Evolutionary conservation across 2,888 invertebrate genomes (phyloP), one percentile per base, ranked within the genome.

Genomic region (Pristionchus mayeri): DNA sequence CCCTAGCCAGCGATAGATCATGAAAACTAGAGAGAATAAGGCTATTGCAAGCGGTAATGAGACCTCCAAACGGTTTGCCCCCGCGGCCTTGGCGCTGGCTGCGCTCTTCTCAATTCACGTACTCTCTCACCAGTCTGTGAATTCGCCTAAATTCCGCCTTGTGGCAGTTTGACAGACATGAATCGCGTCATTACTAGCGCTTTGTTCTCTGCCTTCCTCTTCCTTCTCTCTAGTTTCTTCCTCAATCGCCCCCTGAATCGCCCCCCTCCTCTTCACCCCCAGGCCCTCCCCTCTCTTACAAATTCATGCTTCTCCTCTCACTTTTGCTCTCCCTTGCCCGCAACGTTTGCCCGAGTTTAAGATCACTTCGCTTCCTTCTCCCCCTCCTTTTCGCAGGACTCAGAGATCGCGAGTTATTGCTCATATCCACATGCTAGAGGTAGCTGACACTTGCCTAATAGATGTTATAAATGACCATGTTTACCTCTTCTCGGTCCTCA

Each of bases 301-400:
- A 71, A 71, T 71, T 71, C 71, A 71, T 71, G 71, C 71, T 44
- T 40, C 7, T 63, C 16, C 63, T 63, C 63, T 63, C 63, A 34
- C 63, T 63, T 30, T 71, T 24, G 37, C 67, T 11, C 71, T 37
- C 7, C 2, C 40, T 40, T 24, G 71, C 37, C 6, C 13, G 71
- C 71, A 40, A 71, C 71, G 21, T 67, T 37, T 67, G 21, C 37
- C 24, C n/a, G n/a, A 71, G 71, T 71, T 71, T 71, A 71, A 71
- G 71, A 71, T 71, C 71, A 44, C 71, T 44, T 44, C 67, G 7
- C 67, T 18, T 67, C 40, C 21, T 1, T 34, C 4, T 54, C 54
- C 7, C n/a, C n/a, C n/a, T n/a, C n/a, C n/a, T n/a, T n/a, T n/a
- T n/a, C n/a, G n/a, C n/a, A n/a, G n/a, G n/a, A n/a, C n/a, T n/a